Evolutionary conservation across 2,113 vertebrate genomes (phyloP).

Genomic region (Amphiprion percula): DNA sequence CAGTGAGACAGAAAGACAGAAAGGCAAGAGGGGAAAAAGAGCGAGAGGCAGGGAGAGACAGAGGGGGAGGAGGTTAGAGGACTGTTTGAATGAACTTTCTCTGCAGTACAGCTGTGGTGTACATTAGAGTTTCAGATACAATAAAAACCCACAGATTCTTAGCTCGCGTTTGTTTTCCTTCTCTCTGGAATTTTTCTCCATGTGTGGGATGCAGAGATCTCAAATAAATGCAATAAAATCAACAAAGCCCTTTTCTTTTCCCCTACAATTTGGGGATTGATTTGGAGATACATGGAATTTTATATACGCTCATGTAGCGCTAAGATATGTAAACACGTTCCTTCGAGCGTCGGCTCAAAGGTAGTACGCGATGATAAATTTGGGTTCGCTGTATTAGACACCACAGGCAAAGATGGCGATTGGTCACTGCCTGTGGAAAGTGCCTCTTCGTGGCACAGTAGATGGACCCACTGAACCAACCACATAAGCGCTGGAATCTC

Average conservation of each 20-base stretch:
- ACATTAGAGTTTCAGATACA: slow-evolving; percentile 62
- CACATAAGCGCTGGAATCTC: slow-evolving; percentile 40
- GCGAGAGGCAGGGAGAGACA: background rate
- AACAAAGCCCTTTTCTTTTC: slow-evolving; percentile 57
- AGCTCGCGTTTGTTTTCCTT: slow-evolving; percentile 57
- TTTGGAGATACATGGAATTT: slow-evolving; percentile 58
- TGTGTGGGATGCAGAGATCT: slow-evolving; percentile 57
- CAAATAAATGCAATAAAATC: slow-evolving; percentile 63
- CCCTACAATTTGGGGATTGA: slow-evolving; percentile 51
- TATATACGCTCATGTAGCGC: slow-evolving; percentile 37
- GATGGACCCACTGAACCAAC: slow-evolving; percentile 20
- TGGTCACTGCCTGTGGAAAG: slow-evolving; percentile 32
- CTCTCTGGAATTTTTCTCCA: slow-evolving; percentile 61
- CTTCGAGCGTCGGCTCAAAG: slow-evolving; percentile 5
- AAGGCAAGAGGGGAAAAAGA: background rate
- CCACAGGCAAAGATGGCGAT: slow-evolving; percentile 1
- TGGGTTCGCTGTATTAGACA: slow-evolving; percentile 18
- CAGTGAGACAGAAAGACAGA: slow-evolving; percentile 58
- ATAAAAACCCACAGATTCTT: slow-evolving; percentile 54
- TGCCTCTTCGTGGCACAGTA: slow-evolving; percentile 1
- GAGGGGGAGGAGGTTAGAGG: slow-evolving; percentile 11
- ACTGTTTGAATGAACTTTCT: slow-evolving; percentile 66
- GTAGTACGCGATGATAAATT: slow-evolving; percentile 24
- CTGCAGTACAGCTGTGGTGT: slow-evolving; percentile 70
- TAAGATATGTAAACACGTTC: slow-evolving; percentile 63